Evolutionary conservation across 2,113 vertebrate species (phyloP), one percentile per base, ranked within the genome.

Genomic region (Dascyllus trimaculatus): DNA sequence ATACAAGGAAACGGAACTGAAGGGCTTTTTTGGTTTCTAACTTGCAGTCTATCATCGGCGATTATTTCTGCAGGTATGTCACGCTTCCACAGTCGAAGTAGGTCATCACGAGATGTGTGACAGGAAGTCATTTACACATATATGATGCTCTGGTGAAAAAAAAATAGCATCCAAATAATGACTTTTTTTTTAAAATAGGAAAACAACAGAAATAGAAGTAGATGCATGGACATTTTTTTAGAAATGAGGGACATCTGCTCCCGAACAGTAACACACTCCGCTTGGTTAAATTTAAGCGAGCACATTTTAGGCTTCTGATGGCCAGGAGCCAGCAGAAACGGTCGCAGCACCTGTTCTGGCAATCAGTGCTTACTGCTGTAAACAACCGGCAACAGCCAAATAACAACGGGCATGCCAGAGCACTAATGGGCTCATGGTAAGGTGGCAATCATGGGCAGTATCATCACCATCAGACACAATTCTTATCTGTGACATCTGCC

Each of bases 331-430:
- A 82, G 75, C 32, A 52, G 57, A 38, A 63, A 68, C 18, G n/a
- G 11, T 8, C 4, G 51, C 73, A 6, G 68, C 66, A 86, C 71
- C 80, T 86, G 66, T 57, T 78, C 64, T 29, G 26, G 35, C 54
- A 54, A 71, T 66, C 69, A 74, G 43, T 4, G 17, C 29, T 60
- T 13, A 51, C 56, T 57, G 67, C 63, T 74, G 65, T 18, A 67
- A 76, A 71, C 83, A 60, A 60, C 9, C 56, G 13, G 62, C 65
- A 8, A 43, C 46, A 32, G 75, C 64, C 75, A 75, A 84, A 68
- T 63, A 48, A 46, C 59, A 68, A 45, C 56, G 59, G 53, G 61
- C 66, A 49, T 53, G 60, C 54, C 66, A 54, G 19, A 57, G 25
- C 25, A 14, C 77, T 80, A 63, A 85, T 76, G 61, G 72, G 65